Conservation (phyloP, 30 jellyfish, hydroid and myxozoan species). For the Nemopilema nomurai region DNA sequence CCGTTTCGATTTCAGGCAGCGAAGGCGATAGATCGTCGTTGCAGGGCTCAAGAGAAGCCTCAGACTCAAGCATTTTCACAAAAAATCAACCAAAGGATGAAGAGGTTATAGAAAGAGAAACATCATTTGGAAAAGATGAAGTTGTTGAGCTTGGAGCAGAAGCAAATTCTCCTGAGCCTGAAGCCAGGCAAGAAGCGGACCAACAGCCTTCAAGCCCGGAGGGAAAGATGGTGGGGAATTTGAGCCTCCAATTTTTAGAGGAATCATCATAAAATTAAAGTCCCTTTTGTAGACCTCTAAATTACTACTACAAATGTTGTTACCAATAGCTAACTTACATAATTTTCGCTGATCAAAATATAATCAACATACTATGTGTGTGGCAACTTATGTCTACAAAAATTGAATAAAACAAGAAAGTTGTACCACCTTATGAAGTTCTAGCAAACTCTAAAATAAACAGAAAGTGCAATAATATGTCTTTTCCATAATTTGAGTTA, state of each 20-base stretch:
- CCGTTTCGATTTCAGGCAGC: neutral
- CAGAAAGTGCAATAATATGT: too few relatives aligned
- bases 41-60: neutral
- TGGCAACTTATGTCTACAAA: too few relatives aligned
- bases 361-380: too few relatives aligned
- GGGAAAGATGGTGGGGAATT: neutral
- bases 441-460: too few relatives aligned
- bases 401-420: too few relatives aligned
- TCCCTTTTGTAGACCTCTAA: too few relatives aligned
- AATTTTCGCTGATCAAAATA: too few relatives aligned
- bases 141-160: neutral
- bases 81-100: neutral
- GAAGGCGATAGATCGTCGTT: neutral
- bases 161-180: neutral
- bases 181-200: neutral
- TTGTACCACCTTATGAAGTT: too few relatives aligned
- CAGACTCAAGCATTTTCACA: neutral
- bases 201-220: neutral
- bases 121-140: neutral
- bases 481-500: too few relatives aligned
- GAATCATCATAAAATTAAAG: too few relatives aligned
- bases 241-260: neutral
- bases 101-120: neutral
- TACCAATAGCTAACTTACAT: too few relatives aligned
- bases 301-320: too few relatives aligned